These are phyloP conservation scores for Gerris buenoi DNA, from an alignment of 1,140 invertebrate species.

Conservation along the genomic window DNA sequence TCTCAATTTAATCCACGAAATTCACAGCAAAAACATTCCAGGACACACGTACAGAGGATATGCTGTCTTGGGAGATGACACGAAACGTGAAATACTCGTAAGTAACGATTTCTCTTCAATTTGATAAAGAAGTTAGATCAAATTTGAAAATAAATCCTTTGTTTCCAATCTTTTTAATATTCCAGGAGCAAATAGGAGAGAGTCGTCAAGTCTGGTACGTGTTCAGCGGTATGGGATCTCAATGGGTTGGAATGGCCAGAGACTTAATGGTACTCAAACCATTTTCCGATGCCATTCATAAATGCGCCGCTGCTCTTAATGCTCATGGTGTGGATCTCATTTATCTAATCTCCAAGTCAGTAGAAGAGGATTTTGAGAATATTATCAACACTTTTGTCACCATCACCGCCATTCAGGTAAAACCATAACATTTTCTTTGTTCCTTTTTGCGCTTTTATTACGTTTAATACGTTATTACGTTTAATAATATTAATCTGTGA, in stretches of 20 bases:
- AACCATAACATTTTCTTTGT: too few species aligned
- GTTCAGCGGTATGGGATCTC: constrained; percentile 92
- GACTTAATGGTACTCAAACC: constrained; percentile 61
- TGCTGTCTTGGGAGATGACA: constrained; percentile 43
- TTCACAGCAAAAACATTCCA: constrained; percentile 47
- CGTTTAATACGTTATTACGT: too few species aligned
- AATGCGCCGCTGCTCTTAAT: constrained; percentile 55
- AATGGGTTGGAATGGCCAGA: constrained; percentile 89
- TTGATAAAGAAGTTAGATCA: too few species aligned
- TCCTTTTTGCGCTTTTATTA: too few species aligned
- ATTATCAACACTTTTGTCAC: constrained; percentile 78
- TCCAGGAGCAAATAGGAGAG: constrained; percentile 28
- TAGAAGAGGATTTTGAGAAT: constrained; percentile 60
- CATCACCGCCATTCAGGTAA: constrained; percentile 82
- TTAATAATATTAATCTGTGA: too few species aligned
- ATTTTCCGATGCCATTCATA: constrained; percentile 62
- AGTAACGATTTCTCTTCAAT: too few species aligned
- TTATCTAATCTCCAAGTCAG: constrained; percentile 58
- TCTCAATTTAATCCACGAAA: constrained; percentile 55
- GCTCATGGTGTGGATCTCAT: constrained; percentile 66
- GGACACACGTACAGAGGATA: constrained; percentile 65
- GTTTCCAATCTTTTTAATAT: too few species aligned
- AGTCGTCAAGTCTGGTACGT: constrained; percentile 79
- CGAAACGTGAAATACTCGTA: constrained; percentile 32
- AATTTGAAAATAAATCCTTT: too few species aligned